Percentiles rank a stretch among this genome's conserved stretches.
These are phyloP conservation scores for Nesospiza acunhae DNA, from an alignment of 2,113 vertebrate genomes.

Conservation along the genomic window DNA sequence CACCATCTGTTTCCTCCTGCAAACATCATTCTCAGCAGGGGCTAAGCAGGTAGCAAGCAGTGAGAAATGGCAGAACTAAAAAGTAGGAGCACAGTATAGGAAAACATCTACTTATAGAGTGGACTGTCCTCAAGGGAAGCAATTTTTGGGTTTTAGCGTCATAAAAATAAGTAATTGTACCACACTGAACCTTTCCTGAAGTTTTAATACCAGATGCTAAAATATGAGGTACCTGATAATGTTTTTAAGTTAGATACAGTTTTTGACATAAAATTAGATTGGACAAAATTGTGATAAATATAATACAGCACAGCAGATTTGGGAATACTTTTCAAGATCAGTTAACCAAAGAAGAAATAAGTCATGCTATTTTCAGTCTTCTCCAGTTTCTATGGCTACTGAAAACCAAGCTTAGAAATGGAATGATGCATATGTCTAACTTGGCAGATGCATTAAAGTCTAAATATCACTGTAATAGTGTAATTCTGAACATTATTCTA, in stretches of 20 bases:
- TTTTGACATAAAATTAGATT: background rate
- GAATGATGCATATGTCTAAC: background rate
- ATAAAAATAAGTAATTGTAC: background rate
- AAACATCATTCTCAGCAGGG: background rate
- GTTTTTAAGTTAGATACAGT: background rate
- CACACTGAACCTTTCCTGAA: background rate
- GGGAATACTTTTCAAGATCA: background rate
- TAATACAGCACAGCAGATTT: background rate
- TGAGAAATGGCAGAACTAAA: background rate
- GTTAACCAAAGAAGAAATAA: background rate
- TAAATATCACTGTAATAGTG: background rate
- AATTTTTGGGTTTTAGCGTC: background rate
- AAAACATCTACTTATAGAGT: background rate
- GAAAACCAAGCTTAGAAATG: constrained; percentile 14
- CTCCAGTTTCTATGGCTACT: constrained; percentile 52
- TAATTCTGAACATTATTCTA: background rate
- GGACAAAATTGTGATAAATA: background rate
- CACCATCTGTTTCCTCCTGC: constrained; percentile 10
- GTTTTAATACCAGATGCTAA: background rate
- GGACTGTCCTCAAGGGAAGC: background rate
- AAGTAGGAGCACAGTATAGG: background rate
- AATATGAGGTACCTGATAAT: background rate
- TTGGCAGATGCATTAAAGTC: background rate
- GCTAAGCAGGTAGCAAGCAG: background rate
- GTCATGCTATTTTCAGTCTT: background rate